Conservation (phyloP, 2,113 vertebrate species). For the Paralichthys olivaceus region DNA sequence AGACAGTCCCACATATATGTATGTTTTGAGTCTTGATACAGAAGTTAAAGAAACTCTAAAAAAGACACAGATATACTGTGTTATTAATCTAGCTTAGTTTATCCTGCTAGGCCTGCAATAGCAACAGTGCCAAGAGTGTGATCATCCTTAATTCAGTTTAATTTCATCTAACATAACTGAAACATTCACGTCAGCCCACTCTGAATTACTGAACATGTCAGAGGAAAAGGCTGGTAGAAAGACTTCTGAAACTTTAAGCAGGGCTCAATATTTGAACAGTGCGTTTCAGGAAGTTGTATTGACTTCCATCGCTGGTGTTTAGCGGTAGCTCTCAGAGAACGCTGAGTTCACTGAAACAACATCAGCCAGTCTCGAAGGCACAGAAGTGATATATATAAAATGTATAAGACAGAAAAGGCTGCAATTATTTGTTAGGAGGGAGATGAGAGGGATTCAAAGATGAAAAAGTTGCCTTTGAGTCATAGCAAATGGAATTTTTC, state of each 20-base stretch:
- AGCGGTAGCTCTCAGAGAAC: slow-evolving; percentile 61
- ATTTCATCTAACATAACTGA: slow-evolving; percentile 74
- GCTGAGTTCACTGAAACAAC: slow-evolving; percentile 60
- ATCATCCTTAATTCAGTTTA: slow-evolving; percentile 78
- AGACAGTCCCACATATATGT: slow-evolving; percentile 15
- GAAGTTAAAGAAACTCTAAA: slow-evolving; percentile 26
- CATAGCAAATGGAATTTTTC: not conserved
- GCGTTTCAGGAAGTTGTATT: slow-evolving; percentile 72
- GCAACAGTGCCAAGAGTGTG: slow-evolving; percentile 53
- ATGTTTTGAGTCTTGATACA: slow-evolving; percentile 17
- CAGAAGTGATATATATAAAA: slow-evolving; percentile 38
- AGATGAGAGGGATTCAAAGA: slow-evolving; percentile 29
- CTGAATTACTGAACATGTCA: slow-evolving; percentile 63
- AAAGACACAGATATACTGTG: not conserved
- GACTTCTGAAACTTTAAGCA: slow-evolving; percentile 71
- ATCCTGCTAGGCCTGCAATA: slow-evolving; percentile 55
- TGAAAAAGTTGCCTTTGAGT: slow-evolving; percentile 21
- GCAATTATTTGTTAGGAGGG: slow-evolving; percentile 33
- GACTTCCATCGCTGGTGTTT: slow-evolving; percentile 66
- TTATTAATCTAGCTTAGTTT: slow-evolving; percentile 18
- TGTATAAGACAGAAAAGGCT: slow-evolving; percentile 30
- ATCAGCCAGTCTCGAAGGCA: slow-evolving; percentile 45
- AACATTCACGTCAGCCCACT: slow-evolving; percentile 80
- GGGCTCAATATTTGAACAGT: slow-evolving; percentile 75
- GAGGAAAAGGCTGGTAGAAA: slow-evolving; percentile 31